phyloP scores from a whole-genome alignment of 2,113 vertebrate species.

The Myodes glareolus region DNA sequence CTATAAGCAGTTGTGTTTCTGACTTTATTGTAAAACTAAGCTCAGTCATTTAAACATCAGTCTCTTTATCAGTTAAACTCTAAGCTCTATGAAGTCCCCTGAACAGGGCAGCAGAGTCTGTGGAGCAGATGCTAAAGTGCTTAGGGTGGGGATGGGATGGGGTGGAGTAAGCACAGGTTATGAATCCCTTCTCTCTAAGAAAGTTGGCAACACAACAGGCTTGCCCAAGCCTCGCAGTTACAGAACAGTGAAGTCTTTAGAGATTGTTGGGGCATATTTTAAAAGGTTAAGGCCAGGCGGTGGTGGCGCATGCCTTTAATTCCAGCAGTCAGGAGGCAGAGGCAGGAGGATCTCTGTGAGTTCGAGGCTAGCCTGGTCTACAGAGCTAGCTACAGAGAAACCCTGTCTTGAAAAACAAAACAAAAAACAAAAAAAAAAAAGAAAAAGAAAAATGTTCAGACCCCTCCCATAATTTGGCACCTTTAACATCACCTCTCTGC shows the following conservation, averaged over 20 bases:
- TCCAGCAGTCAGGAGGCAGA: no score
- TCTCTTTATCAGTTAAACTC: neutral
- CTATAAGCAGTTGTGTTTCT: neutral
- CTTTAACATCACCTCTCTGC: neutral
- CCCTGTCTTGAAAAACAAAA: no score
- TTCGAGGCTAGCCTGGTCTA: no score
- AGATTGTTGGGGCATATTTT: conserved; percentile 42
- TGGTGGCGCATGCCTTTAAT: no score
- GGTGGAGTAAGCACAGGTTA: neutral
- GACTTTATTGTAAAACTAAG: conserved; percentile 38
- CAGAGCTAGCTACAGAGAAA: no score
- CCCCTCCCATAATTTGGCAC: neutral
- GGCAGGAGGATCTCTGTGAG: no score
- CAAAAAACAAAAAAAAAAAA: no score
- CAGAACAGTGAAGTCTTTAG: neutral
- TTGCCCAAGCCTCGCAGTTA: neutral
- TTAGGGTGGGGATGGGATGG: neutral
- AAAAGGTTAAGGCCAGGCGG: neutral
- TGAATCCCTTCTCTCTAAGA: neutral
- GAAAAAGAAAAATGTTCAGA: no score
- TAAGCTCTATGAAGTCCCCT: neutral
- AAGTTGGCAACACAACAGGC: neutral
- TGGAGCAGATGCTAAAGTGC: neutral
- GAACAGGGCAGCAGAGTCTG: neutral
- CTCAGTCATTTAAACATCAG: neutral